Conservation (phyloP, 2,113 vertebrate species). For the Aspiorhynchus laticeps region DNA sequence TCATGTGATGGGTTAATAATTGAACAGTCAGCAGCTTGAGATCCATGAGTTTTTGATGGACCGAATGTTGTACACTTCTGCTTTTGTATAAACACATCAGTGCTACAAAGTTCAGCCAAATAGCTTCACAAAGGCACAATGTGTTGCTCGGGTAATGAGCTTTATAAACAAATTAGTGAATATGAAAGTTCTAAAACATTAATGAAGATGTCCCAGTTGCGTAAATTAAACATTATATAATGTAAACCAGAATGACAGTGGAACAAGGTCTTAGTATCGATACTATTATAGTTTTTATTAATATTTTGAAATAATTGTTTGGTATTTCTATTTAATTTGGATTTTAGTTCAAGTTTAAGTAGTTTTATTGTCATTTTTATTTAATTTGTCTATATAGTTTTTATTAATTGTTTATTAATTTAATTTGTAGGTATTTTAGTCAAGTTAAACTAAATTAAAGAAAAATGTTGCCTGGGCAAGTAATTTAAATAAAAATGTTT, state of each 20-base stretch:
- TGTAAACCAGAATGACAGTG: neutral
- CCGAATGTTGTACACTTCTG: neutral
- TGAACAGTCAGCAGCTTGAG: conserved; percentile 52
- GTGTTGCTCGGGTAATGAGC: neutral
- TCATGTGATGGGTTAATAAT: conserved; percentile 67
- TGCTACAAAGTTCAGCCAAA: conserved; percentile 5
- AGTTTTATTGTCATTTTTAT: neutral
- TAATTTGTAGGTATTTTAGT: neutral
- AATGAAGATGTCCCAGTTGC: neutral
- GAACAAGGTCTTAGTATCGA: neutral
- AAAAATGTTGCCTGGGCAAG: neutral
- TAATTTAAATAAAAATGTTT: neutral
- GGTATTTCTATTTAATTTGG: neutral
- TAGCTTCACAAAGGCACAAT: neutral
- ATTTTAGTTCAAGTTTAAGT: neutral
- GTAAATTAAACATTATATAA: conserved; percentile 6
- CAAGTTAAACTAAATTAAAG: neutral
- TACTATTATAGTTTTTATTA: neutral
- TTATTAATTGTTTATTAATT: neutral
- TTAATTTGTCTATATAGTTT: neutral
- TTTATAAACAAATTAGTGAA: neutral
- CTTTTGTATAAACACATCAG: conserved; percentile 26
- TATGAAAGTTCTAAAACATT: conserved; percentile 20
- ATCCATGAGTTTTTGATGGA: conserved; percentile 49
- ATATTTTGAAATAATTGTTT: neutral